phyloP scores from a whole-genome alignment of 2,113 vertebrate species.

The Hiodon tergisus region DNA sequence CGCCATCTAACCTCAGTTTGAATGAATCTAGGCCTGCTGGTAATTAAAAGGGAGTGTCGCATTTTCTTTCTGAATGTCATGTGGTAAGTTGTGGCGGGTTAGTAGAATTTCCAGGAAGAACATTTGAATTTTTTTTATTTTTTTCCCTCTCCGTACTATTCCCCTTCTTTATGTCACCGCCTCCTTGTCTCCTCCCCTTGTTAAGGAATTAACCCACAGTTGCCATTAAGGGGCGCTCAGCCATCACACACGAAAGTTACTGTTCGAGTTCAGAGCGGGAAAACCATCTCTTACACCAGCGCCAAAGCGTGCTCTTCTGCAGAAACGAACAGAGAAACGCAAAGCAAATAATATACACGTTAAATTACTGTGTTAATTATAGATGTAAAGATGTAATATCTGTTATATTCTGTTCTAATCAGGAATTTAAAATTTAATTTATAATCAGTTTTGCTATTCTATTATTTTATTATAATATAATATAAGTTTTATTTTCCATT shows the following conservation, averaged over 20 bases:
- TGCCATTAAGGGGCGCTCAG: constrained; percentile 40
- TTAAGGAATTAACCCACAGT: fast-evolving
- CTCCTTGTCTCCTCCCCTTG: constrained; percentile 21
- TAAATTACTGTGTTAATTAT: too few species aligned
- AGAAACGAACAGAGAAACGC: not conserved
- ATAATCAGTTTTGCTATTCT: too few species aligned
- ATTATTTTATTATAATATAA: too few species aligned
- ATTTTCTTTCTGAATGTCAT: constrained; percentile 62
- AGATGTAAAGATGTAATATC: too few species aligned
- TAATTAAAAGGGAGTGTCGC: constrained; percentile 41
- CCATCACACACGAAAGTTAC: not conserved
- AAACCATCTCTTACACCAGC: too few species aligned
- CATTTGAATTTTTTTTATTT: constrained; percentile 60
- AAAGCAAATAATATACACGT: too few species aligned
- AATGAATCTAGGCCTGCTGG: constrained; percentile 29
- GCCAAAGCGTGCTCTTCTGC: not conserved
- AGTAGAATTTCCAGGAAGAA: constrained; percentile 66
- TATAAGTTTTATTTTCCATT: too few species aligned
- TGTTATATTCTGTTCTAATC: too few species aligned
- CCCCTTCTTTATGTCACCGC: constrained; percentile 22
- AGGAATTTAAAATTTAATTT: too few species aligned
- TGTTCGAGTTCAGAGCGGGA: not conserved
- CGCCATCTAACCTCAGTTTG: not conserved
- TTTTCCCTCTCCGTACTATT: constrained; percentile 40
- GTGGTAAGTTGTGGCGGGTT: constrained; percentile 73